A percentile compares a stretch with the other conserved stretches of the same genome.
These are phyloP conservation scores for Perccottus glenii DNA, from an alignment of 2,113 vertebrate species.

Conservation along the genomic window DNA sequence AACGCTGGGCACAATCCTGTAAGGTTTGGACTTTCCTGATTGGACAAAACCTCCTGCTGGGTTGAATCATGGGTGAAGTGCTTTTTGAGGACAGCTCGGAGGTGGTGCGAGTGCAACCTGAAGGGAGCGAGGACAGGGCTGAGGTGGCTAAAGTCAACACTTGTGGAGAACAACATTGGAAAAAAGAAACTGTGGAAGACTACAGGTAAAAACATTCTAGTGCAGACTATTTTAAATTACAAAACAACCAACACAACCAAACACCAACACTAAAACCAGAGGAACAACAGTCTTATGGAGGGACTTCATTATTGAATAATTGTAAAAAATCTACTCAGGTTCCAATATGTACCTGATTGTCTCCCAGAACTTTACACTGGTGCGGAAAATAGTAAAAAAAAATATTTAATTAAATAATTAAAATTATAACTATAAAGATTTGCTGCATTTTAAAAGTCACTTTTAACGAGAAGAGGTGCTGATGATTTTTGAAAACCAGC, in stretches of 20 bases:
- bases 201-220: constrained; percentile 3
- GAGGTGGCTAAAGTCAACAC: constrained; percentile 17
- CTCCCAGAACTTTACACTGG: no score
- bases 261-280: no score
- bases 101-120: constrained; percentile 40
- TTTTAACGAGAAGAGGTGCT: constrained; percentile 6
- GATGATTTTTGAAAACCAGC: not conserved
- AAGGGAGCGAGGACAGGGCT: constrained; percentile 3
- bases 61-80: constrained; percentile 55
- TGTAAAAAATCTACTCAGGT: no score
- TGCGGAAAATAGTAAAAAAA: no score
- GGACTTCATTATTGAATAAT: no score
- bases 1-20: no score
- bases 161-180: constrained; percentile 33
- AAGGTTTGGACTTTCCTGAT: constrained; percentile 48
- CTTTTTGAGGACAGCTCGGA: constrained; percentile 27
- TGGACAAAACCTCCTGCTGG: constrained; percentile 51
- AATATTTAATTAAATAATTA: no score
- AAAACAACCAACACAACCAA: no score
- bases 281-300: no score
- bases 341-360: no score
- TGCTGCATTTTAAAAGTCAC: not conserved
- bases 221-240: no score
- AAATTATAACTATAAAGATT: no score
- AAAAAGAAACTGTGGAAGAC: not conserved